A percentile compares a stretch with the other conserved stretches of the same genome.
Evolutionary conservation across 2,888 invertebrate genomes (phyloP).

Genomic region (Sphaeridia pumilis): DNA sequence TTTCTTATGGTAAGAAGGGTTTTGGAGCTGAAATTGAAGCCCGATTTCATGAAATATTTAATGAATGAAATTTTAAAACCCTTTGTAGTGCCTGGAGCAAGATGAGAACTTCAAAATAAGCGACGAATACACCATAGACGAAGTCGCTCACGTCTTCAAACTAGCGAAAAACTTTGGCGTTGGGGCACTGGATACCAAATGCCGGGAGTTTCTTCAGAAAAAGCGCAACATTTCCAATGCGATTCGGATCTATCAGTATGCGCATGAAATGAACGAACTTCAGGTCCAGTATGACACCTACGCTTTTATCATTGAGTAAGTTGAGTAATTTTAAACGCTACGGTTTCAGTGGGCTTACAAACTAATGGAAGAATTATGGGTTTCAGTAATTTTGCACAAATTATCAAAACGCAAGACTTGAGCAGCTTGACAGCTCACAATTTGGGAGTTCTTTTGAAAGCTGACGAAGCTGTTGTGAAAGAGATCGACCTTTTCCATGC

Average conservation of each 20-base stretch:
- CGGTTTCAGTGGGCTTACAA: neutral
- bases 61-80: neutral
- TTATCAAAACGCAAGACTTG: conserved; percentile 6
- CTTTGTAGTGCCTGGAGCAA: conserved; percentile 10
- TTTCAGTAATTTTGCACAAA: conserved; percentile 6
- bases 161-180: conserved; percentile 7
- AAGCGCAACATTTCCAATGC: conserved; percentile 1
- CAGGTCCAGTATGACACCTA: conserved; percentile 8
- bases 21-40: neutral
- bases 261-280: conserved; percentile 4
- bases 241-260: conserved; percentile 9
- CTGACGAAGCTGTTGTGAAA: conserved; percentile 63
- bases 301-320: conserved; percentile 5
- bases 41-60: neutral
- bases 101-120: conserved; percentile 2
- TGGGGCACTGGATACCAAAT: neutral
- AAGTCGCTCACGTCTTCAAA: conserved; percentile 6
- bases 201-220: conserved; percentile 4
- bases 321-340: neutral
- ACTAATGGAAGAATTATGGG: neutral
- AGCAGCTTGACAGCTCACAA: conserved; percentile 42
- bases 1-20: conserved; percentile 45
- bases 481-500: conserved; percentile 66
- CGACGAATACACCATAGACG: conserved; percentile 2
- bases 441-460: conserved; percentile 59